Evolutionary conservation across 2,113 vertebrate genomes (phyloP).

Genomic region (Microtus pennsylvanicus): DNA sequence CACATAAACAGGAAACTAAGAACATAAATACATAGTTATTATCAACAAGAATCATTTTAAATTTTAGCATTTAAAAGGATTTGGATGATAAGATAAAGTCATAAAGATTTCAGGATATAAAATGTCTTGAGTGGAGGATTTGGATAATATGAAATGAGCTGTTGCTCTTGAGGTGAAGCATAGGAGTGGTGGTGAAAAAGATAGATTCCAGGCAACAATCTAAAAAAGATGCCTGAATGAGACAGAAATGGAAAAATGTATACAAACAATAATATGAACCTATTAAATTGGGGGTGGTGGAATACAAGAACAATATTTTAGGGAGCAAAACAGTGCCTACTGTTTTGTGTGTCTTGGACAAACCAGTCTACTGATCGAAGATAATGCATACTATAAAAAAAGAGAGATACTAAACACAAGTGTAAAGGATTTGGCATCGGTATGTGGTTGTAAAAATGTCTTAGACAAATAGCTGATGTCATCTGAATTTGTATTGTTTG

Average conservation of each 20-base stretch:
- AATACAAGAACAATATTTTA: neutral
- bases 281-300: neutral
- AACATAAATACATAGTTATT: neutral
- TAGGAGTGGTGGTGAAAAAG: neutral
- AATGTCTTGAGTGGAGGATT: neutral
- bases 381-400: neutral
- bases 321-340: neutral
- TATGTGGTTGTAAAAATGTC: constrained; percentile 22
- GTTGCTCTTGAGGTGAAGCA: neutral
- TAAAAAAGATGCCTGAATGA: neutral
- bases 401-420: neutral
- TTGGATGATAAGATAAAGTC: neutral
- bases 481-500: constrained; percentile 16
- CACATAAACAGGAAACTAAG: no score
- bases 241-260: neutral
- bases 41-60: neutral
- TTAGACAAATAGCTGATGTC: neutral
- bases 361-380: neutral
- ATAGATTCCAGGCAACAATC: neutral
- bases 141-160: neutral
- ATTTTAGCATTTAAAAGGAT: neutral
- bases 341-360: neutral
- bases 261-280: neutral
- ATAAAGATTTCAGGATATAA: neutral
- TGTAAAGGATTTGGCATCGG: neutral